Conservation (phyloP, 2,797 vertebrate genomes). For the Falco novaeseelandiae region DNA sequence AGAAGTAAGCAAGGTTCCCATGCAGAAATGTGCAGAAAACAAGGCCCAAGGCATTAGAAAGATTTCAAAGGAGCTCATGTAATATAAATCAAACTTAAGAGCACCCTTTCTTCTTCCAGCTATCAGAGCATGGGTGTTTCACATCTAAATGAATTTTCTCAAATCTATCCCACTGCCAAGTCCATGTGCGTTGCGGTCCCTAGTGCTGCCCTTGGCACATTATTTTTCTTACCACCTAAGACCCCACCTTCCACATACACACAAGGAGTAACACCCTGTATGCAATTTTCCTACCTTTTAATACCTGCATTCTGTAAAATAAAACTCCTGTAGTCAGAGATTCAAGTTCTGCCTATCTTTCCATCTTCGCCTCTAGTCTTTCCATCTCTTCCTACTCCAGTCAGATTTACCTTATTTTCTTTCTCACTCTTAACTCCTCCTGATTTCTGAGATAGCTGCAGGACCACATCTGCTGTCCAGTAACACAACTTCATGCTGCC, state of each 20-base stretch:
- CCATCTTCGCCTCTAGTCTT: neutral
- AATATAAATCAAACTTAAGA: neutral
- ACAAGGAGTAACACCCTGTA: neutral
- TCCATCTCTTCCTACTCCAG: neutral
- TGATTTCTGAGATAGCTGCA: neutral
- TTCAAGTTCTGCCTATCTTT: neutral
- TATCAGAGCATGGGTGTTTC: neutral
- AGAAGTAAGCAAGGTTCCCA: neutral
- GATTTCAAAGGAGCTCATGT: neutral
- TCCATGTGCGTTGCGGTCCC: rapidly evolving
- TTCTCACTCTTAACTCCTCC: neutral
- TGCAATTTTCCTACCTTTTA: neutral
- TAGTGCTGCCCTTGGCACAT: rapidly evolving
- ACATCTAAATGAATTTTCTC: neutral
- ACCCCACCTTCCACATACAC: neutral
- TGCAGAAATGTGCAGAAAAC: neutral
- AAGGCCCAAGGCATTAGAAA: neutral
- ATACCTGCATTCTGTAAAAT: neutral
- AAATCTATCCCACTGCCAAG: neutral
- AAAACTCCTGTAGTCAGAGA: neutral
- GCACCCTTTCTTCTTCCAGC: neutral
- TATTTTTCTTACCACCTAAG: neutral
- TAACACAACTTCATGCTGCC: neutral
- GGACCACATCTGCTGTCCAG: neutral
- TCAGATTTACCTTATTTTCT: neutral